These are phyloP conservation scores for Philhelius pedissequus DNA, from an alignment of 2,888 invertebrate genomes.

Conservation along the genomic window DNA sequence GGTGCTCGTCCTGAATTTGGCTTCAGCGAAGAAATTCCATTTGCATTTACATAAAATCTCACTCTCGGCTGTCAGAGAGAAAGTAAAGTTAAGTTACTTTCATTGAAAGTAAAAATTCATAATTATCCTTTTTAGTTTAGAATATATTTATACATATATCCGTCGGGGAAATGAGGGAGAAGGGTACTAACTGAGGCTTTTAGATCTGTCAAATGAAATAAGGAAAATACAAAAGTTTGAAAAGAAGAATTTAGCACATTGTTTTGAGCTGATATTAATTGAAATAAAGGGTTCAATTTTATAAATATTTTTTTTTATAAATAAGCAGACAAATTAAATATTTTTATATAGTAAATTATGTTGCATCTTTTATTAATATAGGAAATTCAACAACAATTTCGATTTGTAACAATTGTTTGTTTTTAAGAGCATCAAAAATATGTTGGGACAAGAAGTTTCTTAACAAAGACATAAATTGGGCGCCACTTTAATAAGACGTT, in stretches of 20 bases:
- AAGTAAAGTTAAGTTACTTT: conserved; percentile 41
- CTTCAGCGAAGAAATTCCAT: conserved; percentile 43
- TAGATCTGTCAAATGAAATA: neutral
- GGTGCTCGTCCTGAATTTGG: neutral
- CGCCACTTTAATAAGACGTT: neutral
- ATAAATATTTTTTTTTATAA: too few species aligned
- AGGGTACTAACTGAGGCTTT: neutral
- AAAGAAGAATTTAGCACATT: neutral
- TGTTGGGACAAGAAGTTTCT: too few species aligned
- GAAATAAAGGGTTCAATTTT: too few species aligned
- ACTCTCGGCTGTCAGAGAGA: conserved; percentile 20
- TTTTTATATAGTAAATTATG: too few species aligned
- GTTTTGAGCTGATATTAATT: neutral
- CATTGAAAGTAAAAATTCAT: conserved; percentile 43
- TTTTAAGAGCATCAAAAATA: too few species aligned
- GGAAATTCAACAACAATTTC: too few species aligned
- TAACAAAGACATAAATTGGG: too few species aligned
- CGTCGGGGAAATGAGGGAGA: neutral
- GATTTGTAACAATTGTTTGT: too few species aligned
- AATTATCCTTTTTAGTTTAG: conserved; percentile 1
- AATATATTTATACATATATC: neutral
- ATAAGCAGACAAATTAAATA: too few species aligned
- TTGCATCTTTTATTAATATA: too few species aligned
- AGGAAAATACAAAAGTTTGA: neutral
- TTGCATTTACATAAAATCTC: conserved; percentile 62